These are phyloP conservation scores for Dynastes grantii DNA, from an alignment of 2,888 invertebrate species.

Conservation along the genomic window DNA sequence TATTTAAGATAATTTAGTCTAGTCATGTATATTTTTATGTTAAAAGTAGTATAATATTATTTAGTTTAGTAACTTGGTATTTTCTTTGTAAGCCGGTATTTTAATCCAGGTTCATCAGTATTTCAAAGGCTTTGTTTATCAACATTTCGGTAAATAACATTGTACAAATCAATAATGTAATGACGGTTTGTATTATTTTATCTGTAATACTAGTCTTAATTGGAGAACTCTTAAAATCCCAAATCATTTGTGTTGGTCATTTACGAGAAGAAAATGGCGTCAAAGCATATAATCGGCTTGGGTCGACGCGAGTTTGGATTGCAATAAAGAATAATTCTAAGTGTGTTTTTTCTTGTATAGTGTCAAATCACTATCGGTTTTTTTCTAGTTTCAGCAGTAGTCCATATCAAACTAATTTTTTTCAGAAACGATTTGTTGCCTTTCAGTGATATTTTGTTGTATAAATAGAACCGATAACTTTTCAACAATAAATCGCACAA, in stretches of 20 bases:
- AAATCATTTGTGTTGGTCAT: conserved; percentile 50
- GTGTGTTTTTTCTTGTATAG: conserved; percentile 37
- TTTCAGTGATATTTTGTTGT: conserved; percentile 50
- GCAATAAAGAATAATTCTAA: conserved; percentile 24
- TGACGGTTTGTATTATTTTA: conserved; percentile 53
- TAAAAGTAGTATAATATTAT: conserved; percentile 37
- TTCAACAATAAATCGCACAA: conserved; percentile 51
- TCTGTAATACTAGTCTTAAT: conserved; percentile 44
- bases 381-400: conserved; percentile 53
- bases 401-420: conserved; percentile 52
- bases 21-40: conserved; percentile 27
- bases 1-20: conserved; percentile 29
- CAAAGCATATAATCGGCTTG: conserved; percentile 50
- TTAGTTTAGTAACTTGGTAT: conserved; percentile 37
- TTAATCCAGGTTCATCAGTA: conserved; percentile 54
- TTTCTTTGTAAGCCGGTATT: conserved; percentile 50
- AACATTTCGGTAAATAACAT: conserved; percentile 48
- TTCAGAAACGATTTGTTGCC: conserved; percentile 50
- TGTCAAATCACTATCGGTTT: conserved; percentile 43
- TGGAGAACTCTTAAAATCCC: conserved; percentile 47
- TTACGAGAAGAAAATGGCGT: conserved; percentile 53
- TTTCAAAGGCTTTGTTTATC: conserved; percentile 51
- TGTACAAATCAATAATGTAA: conserved; percentile 37
- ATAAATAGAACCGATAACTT: conserved; percentile 43
- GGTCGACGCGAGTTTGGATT: conserved; percentile 49